A percentile compares a stretch with the other conserved stretches of the same genome.
Conservation (phyloP, 2,113 vertebrate species). For the Cynocephalus volans region DNA sequence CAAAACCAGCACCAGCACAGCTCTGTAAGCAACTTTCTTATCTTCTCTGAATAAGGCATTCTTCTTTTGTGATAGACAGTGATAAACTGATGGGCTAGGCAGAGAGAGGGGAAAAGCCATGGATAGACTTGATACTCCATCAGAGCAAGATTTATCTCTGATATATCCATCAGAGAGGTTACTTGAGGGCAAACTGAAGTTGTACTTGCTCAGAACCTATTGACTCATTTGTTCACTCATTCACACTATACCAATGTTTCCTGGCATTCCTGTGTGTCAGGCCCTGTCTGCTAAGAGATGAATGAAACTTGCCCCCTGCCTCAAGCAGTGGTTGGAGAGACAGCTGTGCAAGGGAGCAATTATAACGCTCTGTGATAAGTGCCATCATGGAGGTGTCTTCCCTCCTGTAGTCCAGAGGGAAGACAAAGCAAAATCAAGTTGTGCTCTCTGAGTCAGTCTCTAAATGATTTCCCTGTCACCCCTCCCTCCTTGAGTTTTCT, state of each 20-base stretch:
- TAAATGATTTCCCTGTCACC: not conserved
- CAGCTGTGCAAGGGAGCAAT: not conserved
- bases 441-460: constrained; percentile 9
- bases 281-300: not conserved
- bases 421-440: constrained; percentile 12
- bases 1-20: constrained; percentile 30
- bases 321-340: constrained; percentile 2
- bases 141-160: constrained; percentile 40
- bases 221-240: constrained; percentile 40
- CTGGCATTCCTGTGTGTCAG: not conserved
- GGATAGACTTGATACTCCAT: constrained; percentile 2
- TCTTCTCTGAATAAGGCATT: constrained; percentile 19
- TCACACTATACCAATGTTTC: not conserved
- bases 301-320: not conserved
- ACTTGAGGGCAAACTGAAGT: not conserved
- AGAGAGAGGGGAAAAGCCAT: constrained; percentile 1
- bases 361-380: not conserved
- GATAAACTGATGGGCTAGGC: not conserved
- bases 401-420: not conserved
- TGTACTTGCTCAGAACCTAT: constrained; percentile 52
- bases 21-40: not conserved
- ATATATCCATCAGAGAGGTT: not conserved
- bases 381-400: not conserved
- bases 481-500: not conserved
- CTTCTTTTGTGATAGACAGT: not conserved